These are phyloP conservation scores for Drosophila punjabiensis DNA, from an alignment of 1,140 invertebrate species.

Conservation along the genomic window DNA sequence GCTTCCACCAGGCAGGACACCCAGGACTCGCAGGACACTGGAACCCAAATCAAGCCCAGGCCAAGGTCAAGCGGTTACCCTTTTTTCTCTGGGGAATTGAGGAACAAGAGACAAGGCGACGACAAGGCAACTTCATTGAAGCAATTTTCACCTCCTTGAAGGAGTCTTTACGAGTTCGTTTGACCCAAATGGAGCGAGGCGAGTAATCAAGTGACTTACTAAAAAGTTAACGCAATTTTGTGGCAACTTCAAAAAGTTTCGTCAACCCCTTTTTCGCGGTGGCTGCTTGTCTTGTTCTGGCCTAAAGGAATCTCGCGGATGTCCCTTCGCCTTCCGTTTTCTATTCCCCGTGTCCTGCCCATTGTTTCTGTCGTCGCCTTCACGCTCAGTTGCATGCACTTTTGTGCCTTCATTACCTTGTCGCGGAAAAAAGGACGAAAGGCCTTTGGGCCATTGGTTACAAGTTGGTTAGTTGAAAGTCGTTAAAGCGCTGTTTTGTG, in stretches of 20 bases:
- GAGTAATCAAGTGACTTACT: slow-evolving; percentile 82
- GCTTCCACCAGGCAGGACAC: slow-evolving; percentile 16
- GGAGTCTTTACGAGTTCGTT: slow-evolving; percentile 19
- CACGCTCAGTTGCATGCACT: slow-evolving; percentile 80
- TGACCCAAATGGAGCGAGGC: slow-evolving; percentile 29
- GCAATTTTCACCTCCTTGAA: slow-evolving; percentile 54
- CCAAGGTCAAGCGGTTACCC: slow-evolving; percentile 52
- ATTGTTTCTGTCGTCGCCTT: slow-evolving; percentile 39
- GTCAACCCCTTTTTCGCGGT: slow-evolving; percentile 54
- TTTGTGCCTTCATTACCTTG: slow-evolving; percentile 51
- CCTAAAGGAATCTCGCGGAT: slow-evolving; percentile 14
- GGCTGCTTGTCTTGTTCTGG: slow-evolving; percentile 13
- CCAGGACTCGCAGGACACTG: neutral
- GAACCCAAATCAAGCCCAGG: slow-evolving; percentile 69
- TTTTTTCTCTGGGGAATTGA: slow-evolving; percentile 9
- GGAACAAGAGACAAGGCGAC: slow-evolving; percentile 19
- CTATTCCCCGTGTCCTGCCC: slow-evolving; percentile 5
- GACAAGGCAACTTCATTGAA: slow-evolving; percentile 60
- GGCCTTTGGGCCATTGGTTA: slow-evolving; percentile 10
- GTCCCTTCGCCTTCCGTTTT: slow-evolving; percentile 9
- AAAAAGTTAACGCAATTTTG: slow-evolving; percentile 82
- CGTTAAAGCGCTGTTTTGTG: neutral
- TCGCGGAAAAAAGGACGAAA: slow-evolving; percentile 27
- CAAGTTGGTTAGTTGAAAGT: slow-evolving; percentile 23
- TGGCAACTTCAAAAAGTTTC: slow-evolving; percentile 80